Percentiles rank a stretch among this genome's conserved stretches.
Evolutionary conservation across 2,888 invertebrate species (phyloP).

Genomic region (Leptinotarsa tumamoca): DNA sequence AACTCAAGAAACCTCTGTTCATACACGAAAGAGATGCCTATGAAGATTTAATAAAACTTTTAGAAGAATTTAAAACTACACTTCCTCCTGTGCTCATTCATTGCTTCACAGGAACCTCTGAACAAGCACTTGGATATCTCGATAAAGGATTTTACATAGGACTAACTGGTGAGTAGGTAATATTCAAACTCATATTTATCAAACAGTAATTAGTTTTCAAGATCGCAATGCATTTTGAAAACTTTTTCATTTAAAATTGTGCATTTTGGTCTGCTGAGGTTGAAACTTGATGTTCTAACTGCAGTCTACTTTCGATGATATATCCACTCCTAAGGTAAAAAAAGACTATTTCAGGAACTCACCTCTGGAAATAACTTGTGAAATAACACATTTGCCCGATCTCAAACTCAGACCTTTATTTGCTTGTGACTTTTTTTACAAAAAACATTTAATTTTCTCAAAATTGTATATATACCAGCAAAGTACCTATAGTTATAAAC

Average conservation of each 20-base stretch:
- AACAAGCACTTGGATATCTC: constrained; percentile 86
- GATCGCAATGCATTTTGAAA: not conserved
- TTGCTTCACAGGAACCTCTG: constrained; percentile 90
- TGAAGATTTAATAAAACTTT: constrained; percentile 83
- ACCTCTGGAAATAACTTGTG: no score
- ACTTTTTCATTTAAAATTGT: not conserved
- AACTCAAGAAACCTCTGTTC: constrained; percentile 87
- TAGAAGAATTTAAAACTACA: constrained; percentile 67
- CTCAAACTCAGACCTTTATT: no score
- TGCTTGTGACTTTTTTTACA: no score
- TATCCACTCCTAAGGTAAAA: no score
- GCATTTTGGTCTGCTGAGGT: no score
- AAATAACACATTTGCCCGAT: no score
- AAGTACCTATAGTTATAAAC: no score
- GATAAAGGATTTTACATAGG: constrained; percentile 89
- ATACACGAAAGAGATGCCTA: constrained; percentile 95
- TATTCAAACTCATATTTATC: not conserved
- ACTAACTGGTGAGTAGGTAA: constrained; percentile 72
- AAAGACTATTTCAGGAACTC: not conserved
- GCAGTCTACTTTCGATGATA: no score
- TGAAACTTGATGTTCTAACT: no score
- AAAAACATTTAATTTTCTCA: no score
- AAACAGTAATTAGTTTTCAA: no score
- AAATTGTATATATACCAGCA: no score
- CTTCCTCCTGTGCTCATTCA: constrained; percentile 89